Evolutionary conservation across 2,113 vertebrate genomes (phyloP), one percentile per base, ranked within the genome.

Genomic region (Sardina pilchardus): DNA sequence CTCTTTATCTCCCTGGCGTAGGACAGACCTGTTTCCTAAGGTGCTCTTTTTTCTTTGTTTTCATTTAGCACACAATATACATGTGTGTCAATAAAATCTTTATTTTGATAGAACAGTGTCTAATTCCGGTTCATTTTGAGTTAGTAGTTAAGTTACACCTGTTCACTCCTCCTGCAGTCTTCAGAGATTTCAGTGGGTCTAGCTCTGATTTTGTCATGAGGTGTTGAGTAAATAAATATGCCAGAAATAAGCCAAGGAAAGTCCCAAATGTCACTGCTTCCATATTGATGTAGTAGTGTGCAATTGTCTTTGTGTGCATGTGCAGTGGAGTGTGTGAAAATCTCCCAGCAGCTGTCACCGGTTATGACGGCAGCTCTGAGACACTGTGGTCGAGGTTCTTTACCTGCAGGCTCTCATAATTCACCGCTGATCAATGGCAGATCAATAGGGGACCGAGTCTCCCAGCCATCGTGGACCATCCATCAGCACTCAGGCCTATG

Each of bases 381-480:
- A 85, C 63, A 85, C 43, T 90, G 90, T 93, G 92, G 84, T 39
- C 89, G 91, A 93, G 92, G 86, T 63, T 87, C 84, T 92, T 91
- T 92, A 90, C 88, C 88, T 89, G 82, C 87, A 91, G 82, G 81
- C 36, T 91, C 92, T 92, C 88, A 90, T 94, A 93, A 93, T 92
- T 95, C 88, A 90, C 19, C 48, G 47, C 83, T 83, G 90, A 89
- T 93, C 93, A 86, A 93, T 96, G 92, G 24, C 80, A 59, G 1
- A 93, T 93, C 92, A 89, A 90, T 94, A 53, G n/a, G 83, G 59
- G 90, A 81, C 86, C 87, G 85, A 88, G 87, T 81, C 59, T 90
- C 88, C 89, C 39, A 88, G 88, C 87, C 88, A 89, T 88, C 45
- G 50, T 21, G 86, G 85, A 81, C 1, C 82, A 87, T 91, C 86